Evolutionary conservation across 1,140 invertebrate genomes (phyloP), one percentile per base, ranked within the genome.

Genomic region (Galleria mellonella): DNA sequence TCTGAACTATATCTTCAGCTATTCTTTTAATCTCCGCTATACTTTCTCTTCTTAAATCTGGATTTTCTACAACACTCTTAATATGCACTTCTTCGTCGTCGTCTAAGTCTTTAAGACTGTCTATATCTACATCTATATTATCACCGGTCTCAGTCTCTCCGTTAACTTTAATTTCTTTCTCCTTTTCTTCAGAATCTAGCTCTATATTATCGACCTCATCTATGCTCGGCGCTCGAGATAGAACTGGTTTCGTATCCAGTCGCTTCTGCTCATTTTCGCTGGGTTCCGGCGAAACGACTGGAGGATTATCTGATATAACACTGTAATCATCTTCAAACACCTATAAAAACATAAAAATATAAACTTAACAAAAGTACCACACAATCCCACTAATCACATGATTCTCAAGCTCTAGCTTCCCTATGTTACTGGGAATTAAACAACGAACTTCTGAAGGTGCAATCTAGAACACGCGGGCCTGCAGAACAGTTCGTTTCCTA

Each of bases 251-350:
- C 9, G 53, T 43, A n/a, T 84, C 81, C 14, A 57, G 55, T 49
- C 62, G 77, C 47, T 74, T 77, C 42, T 83, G 83, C 47, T 87
- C 84, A 9, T 54, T 76, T 29, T 86, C 82, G 48, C 77, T 86
- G 0, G 74, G 78, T 52, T 85, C 82, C 3, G 86, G 84, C 14
- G 86, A 87, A 9, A 87, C 74, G 0, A 87, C 55, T 30, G 86
- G 86, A 43, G 86, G 84, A 51, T 88, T 88, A 40, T 88, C 83
- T 32, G 87, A 87, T 70, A 87, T 83, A 9, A 87, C 87, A 45
- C 88, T 88, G 43, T 85, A 87, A 45, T 87, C 86, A 43, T 90
- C 89, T 82, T 89, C 89, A 43, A 89, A 89, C 23, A 89, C 88
- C 88, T 89, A 13, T 29, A 51, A 43, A 44, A 13, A 15, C 36